phyloP scores from a whole-genome alignment of 2,113 vertebrate genomes.

The Ailuropoda melanoleuca region DNA sequence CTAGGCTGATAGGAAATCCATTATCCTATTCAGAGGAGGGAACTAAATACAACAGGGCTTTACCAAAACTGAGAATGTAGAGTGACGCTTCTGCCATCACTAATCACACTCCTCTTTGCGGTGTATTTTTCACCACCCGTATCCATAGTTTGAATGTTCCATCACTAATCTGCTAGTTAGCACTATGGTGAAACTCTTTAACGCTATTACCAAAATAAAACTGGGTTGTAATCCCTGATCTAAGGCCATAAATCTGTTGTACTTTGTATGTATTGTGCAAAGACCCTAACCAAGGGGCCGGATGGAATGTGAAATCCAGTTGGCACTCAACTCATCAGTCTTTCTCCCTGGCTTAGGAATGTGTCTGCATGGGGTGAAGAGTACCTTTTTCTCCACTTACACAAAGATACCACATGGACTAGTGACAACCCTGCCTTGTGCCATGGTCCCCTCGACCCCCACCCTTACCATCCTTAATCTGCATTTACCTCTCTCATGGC shows the following conservation, averaged over 20 bases:
- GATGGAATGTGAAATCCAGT: background rate
- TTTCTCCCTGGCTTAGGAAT: background rate
- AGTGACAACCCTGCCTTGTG: background rate
- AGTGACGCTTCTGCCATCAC: background rate
- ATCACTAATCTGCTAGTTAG: background rate
- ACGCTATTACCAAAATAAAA: background rate
- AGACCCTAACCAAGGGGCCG: background rate
- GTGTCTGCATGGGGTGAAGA: background rate
- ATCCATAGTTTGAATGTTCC: background rate
- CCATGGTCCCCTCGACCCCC: fast-evolving
- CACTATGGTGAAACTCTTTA: background rate
- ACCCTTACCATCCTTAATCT: background rate
- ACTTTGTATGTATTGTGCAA: background rate
- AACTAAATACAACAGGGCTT: background rate
- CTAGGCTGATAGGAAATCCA: too few species aligned
- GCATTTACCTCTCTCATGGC: background rate
- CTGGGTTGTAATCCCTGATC: background rate
- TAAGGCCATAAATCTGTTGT: background rate
- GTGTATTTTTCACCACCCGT: fast-evolving
- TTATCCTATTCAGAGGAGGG: too few species aligned
- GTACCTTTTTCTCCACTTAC: background rate
- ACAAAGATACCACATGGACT: fast-evolving
- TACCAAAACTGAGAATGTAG: background rate
- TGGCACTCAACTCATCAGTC: background rate
- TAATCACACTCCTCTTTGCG: background rate